These are phyloP conservation scores for Cephalopterus ornatus DNA, from an alignment of 2,113 vertebrate genomes.

Conservation along the genomic window DNA sequence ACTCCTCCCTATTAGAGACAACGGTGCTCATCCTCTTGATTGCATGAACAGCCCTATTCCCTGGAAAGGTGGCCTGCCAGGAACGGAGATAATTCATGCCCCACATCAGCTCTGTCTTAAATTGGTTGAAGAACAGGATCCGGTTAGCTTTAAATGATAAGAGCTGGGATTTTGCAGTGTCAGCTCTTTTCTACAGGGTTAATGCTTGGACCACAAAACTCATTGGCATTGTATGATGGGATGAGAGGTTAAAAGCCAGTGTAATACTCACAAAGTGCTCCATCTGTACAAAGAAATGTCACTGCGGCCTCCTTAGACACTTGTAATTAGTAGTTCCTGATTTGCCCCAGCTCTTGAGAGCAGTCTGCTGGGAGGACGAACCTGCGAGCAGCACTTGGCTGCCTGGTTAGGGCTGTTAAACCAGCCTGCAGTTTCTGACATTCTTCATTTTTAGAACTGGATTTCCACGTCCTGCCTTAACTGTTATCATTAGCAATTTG, in stretches of 20 bases:
- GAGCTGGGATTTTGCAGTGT: neutral
- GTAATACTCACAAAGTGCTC: neutral
- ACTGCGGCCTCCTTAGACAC: neutral
- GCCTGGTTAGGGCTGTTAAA: neutral
- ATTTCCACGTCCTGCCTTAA: neutral
- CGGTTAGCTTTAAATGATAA: neutral
- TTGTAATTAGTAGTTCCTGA: neutral
- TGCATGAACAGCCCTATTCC: neutral
- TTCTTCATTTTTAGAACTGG: neutral
- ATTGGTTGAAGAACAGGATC: neutral
- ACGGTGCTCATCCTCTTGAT: accelerated
- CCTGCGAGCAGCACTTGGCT: neutral
- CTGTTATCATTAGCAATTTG: neutral
- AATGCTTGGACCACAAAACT: neutral
- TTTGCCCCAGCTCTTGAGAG: neutral
- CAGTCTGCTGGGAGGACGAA: neutral
- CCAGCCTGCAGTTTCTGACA: neutral
- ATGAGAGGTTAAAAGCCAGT: slow-evolving; percentile 3
- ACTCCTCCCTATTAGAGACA: accelerated
- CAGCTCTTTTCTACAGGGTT: neutral
- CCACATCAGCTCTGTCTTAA: neutral
- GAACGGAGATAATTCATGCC: neutral
- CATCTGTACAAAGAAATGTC: neutral
- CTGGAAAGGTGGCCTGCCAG: neutral
- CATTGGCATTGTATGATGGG: neutral